These are phyloP conservation scores for Tillus elongatus DNA, from an alignment of 2,888 invertebrate genomes.

Conservation along the genomic window DNA sequence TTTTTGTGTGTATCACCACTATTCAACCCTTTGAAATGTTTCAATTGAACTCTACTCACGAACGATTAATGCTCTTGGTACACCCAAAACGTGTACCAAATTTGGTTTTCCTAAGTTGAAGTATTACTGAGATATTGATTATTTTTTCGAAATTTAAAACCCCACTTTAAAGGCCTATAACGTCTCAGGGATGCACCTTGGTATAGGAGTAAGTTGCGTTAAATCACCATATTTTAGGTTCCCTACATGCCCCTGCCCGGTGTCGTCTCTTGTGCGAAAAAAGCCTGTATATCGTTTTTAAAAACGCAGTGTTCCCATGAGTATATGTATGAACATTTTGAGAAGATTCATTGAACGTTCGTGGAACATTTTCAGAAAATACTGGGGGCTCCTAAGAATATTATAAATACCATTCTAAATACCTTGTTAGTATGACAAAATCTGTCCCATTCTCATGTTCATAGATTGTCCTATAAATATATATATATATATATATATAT, in stretches of 20 bases:
- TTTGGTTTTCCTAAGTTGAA: constrained; percentile 2
- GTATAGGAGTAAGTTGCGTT: constrained; percentile 3
- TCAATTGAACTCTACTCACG: not conserved
- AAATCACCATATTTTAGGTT: constrained; percentile 1
- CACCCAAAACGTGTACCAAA: constrained; percentile 2
- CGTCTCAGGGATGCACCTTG: not conserved
- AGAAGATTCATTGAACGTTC: no score
- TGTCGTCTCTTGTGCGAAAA: not conserved
- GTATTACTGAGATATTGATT: constrained; percentile 2
- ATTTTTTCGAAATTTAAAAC: not conserved
- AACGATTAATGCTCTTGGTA: constrained; percentile 1
- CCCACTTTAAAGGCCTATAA: not conserved
- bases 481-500: no score
- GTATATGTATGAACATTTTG: no score
- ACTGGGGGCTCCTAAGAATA: no score
- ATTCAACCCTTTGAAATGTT: constrained; percentile 1
- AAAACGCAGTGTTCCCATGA: no score
- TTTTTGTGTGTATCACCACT: not conserved
- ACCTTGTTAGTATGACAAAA: no score
- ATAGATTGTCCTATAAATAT: no score
- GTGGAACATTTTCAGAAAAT: no score
- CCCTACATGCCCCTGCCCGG: not conserved
- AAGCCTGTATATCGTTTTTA: constrained; percentile 1
- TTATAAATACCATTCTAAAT: no score
- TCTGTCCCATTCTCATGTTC: no score